Evolutionary conservation across 2,797 vertebrate species (phyloP), one percentile per base, ranked within the genome.

Genomic region (Holocentrus rufus): DNA sequence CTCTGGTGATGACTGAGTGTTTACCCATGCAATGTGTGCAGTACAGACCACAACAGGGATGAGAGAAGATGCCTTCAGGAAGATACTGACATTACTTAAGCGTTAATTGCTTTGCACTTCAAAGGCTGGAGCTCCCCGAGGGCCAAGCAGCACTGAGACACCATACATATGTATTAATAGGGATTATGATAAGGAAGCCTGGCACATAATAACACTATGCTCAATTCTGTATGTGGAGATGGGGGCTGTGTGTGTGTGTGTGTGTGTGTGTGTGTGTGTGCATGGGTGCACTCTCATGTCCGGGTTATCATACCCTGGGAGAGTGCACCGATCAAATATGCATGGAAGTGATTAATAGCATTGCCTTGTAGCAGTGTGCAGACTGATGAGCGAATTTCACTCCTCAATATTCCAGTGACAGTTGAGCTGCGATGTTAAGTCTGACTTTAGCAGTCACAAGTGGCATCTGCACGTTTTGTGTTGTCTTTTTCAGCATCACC

Each of bases 81-180:
- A 81, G 67, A 90, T 85, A 80, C 79, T 77, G 81, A 83, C 58
- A 71, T 83, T 88, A 86, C 80, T 91, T 85, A 87, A 84, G 81
- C 67, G 66, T 88, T 93, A 92, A 94, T 91, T 93, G 88, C 88
- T 92, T 88, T 87, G 75, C 88, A 92, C 88, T 90, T 94, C 88
- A 92, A 93, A 94, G 90, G 60, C 57, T 68, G 55, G 27, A 57
- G 53, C 80, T 85, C 85, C 88, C 89, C 62, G 79, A 83, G 85
- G 88, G 81, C 77, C 63, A 44, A 62, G 81, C 57, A 49, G 69
- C 78, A 69, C 59, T n/a, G 69, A 84, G 80, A 87, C 56, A 13
- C 68, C 84, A 85, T 83, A 66, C 76, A 78, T 87, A 83, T 89
- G 76, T 72, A 90, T 92, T 88, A 88, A 83, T 81, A 66, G 46